Percentiles rank a stretch among this genome's conserved stretches.
Conservation (phyloP, 2,797 vertebrate species). For the Echiichthys vipera region DNA sequence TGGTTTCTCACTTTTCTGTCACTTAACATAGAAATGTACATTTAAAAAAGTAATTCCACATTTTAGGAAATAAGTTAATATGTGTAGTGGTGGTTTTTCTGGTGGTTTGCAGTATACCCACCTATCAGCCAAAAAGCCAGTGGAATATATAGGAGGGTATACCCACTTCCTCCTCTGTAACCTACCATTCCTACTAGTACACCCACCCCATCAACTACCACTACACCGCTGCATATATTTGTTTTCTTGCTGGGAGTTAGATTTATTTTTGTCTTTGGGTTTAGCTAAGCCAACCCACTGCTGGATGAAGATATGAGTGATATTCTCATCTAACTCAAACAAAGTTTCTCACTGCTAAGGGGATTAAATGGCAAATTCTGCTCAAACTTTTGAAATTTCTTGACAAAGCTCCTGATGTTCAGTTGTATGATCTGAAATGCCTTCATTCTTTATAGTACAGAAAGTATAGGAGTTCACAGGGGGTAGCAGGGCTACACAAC, state of each 20-base stretch:
- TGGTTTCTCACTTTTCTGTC: not conserved
- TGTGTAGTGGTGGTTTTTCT: too few species aligned
- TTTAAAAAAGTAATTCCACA: not conserved
- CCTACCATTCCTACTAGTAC: too few species aligned
- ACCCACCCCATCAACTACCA: too few species aligned
- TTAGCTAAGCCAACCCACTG: not conserved
- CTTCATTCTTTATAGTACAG: not conserved
- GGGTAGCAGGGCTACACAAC: too few species aligned
- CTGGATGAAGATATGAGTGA: constrained; percentile 5
- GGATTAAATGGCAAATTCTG: not conserved
- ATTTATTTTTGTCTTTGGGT: not conserved
- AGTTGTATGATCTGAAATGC: not conserved
- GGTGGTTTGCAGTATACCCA: too few species aligned
- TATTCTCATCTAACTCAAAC: not conserved
- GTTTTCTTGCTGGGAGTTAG: not conserved
- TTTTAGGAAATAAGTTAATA: not conserved
- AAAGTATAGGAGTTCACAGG: constrained; percentile 17
- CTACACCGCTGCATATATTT: too few species aligned
- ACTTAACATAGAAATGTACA: not conserved
- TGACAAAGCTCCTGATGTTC: not conserved
- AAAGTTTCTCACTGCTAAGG: not conserved
- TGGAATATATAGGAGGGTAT: too few species aligned
- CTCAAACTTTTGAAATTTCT: not conserved
- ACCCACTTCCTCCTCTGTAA: too few species aligned
- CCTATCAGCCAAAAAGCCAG: too few species aligned